Percentiles rank a stretch among this genome's conserved stretches.
Conservation (phyloP, 2,113 vertebrate species). For the Laticauda colubrina region DNA sequence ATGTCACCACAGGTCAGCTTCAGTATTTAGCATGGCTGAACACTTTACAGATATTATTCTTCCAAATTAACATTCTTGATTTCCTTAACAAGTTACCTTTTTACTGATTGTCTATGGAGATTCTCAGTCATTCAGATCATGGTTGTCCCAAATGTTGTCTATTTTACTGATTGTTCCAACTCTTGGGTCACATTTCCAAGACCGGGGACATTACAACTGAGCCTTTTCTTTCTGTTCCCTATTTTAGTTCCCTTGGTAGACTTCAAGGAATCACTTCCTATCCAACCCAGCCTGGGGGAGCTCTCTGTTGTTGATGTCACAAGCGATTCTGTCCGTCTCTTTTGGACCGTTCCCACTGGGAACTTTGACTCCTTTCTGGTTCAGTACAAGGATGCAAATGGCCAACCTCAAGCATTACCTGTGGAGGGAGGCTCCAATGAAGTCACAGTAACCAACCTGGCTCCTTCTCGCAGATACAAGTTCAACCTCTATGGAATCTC, state of each 20-base stretch:
- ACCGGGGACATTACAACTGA: too few relatives aligned
- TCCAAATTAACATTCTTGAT: too few relatives aligned
- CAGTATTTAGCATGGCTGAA: background rate
- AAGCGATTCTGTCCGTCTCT: background rate
- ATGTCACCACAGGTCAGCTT: background rate
- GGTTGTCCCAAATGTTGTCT: too few relatives aligned
- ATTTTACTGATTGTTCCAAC: too few relatives aligned
- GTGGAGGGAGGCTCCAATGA: constrained; percentile 24
- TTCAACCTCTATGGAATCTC: constrained; percentile 60
- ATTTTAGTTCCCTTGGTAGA: background rate
- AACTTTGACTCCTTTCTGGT: constrained; percentile 53
- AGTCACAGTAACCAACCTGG: constrained; percentile 41
- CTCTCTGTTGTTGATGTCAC: background rate
- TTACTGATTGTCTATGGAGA: too few relatives aligned
- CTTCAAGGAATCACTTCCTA: background rate
- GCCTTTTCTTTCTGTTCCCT: background rate
- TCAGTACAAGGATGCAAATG: constrained; percentile 53
- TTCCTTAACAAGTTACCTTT: background rate
- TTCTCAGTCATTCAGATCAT: too few relatives aligned
- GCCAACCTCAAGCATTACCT: constrained; percentile 37
- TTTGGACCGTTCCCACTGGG: constrained; percentile 14
- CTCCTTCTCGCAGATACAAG: constrained; percentile 57
- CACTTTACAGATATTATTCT: too few relatives aligned
- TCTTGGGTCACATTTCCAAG: too few relatives aligned
- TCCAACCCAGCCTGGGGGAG: background rate